These are phyloP conservation scores for Frieseomelitta varia DNA, from an alignment of 1,140 invertebrate species.

Conservation along the genomic window DNA sequence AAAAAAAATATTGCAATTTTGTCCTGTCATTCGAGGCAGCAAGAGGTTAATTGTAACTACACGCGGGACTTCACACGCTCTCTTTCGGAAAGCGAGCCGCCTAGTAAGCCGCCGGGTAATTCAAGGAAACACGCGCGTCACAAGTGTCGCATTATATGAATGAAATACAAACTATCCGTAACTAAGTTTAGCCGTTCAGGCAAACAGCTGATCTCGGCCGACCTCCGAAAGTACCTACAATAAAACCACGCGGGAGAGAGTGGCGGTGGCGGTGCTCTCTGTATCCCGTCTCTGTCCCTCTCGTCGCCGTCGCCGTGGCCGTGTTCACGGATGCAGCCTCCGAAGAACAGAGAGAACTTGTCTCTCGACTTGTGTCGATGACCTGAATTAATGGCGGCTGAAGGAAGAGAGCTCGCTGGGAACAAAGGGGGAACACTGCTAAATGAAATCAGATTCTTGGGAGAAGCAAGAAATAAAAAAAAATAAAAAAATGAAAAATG, in stretches of 20 bases:
- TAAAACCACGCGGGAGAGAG: slow-evolving; percentile 44
- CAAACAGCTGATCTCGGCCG: slow-evolving; percentile 46
- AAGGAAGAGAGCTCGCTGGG: slow-evolving; percentile 9
- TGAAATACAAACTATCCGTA: slow-evolving; percentile 52
- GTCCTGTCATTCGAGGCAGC: no score
- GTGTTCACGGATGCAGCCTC: slow-evolving; percentile 30
- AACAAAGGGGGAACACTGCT: neutral
- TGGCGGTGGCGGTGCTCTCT: neutral
- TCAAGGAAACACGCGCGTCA: slow-evolving; percentile 23
- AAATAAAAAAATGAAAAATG: no score
- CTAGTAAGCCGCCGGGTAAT: neutral
- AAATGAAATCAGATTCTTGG: slow-evolving; percentile 13
- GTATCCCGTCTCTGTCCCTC: neutral
- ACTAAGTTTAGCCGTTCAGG: slow-evolving; percentile 48
- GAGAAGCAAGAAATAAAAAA: neutral
- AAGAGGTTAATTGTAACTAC: neutral
- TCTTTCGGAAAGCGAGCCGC: neutral
- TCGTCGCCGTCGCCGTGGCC: neutral
- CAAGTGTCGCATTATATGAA: slow-evolving; percentile 44
- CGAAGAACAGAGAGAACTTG: slow-evolving; percentile 37
- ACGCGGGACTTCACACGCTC: neutral
- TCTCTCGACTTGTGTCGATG: slow-evolving; percentile 33
- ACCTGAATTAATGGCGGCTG: slow-evolving; percentile 45
- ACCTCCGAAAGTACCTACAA: slow-evolving; percentile 49
- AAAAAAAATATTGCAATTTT: no score